phyloP scores from a whole-genome alignment of 2,888 invertebrate genomes.

The Nezara viridula region DNA sequence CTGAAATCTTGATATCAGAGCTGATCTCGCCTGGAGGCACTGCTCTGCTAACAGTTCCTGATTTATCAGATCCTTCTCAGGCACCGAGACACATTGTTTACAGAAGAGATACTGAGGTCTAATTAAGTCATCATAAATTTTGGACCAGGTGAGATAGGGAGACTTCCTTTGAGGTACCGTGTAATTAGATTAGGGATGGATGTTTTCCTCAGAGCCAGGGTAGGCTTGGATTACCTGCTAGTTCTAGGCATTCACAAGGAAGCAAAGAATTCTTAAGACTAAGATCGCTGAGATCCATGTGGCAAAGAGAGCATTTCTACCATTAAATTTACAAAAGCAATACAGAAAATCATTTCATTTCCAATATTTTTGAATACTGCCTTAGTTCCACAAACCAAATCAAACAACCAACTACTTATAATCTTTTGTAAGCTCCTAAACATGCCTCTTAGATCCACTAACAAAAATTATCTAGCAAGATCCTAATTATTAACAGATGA shows the following conservation, averaged over 20 bases:
- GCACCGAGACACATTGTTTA: slow-evolving; percentile 39
- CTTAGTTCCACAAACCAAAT: too few species aligned
- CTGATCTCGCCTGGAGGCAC: background rate
- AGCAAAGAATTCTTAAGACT: background rate
- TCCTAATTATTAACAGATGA: too few species aligned
- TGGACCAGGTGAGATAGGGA: slow-evolving; percentile 27
- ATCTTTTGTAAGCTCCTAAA: too few species aligned
- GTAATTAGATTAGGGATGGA: slow-evolving; percentile 51
- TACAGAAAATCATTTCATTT: too few species aligned
- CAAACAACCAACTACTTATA: too few species aligned
- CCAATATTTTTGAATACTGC: too few species aligned
- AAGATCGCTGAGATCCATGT: background rate
- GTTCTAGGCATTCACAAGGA: background rate
- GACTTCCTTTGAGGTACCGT: slow-evolving; percentile 2
- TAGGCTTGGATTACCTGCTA: slow-evolving; percentile 5
- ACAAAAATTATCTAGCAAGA: too few species aligned
- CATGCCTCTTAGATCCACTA: too few species aligned
- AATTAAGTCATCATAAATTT: slow-evolving; percentile 49
- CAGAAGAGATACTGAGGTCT: slow-evolving; percentile 21
- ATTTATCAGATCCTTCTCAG: slow-evolving; percentile 19
- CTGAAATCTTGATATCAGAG: background rate
- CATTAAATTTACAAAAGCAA: too few species aligned
- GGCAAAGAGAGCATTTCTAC: too few species aligned
- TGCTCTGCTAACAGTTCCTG: slow-evolving; percentile 15
- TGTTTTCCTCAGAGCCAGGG: slow-evolving; percentile 13